Evolutionary conservation across 2,113 vertebrate species (phyloP).

Genomic region (Seriola rivoliana): DNA sequence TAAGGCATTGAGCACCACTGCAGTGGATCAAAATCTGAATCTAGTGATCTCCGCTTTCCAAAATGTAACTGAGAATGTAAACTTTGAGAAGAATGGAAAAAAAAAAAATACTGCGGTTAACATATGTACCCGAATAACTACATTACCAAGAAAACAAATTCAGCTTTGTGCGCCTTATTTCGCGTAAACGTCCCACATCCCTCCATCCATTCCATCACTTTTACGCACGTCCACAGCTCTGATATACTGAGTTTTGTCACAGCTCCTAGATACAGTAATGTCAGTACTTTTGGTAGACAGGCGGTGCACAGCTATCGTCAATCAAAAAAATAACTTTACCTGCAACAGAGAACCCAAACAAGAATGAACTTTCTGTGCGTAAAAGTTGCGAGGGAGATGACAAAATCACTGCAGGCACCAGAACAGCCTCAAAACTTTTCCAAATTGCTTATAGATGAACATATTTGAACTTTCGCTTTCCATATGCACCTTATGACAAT

Average conservation of each 20-base stretch:
- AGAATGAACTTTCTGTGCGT: conserved; percentile 36
- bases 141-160: neutral
- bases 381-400: conserved; percentile 39
- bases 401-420: neutral
- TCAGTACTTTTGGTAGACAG: neutral
- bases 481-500: neutral
- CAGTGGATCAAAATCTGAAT: conserved; percentile 6
- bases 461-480: neutral
- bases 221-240: conserved; percentile 46
- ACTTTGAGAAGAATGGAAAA: neutral
- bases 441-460: neutral
- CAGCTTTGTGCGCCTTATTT: neutral
- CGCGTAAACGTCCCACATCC: conserved; percentile 11
- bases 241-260: neutral
- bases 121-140: neutral
- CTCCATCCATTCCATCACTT: conserved; percentile 46
- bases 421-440: neutral
- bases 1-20: neutral
- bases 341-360: neutral
- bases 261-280: neutral
- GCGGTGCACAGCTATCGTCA: neutral
- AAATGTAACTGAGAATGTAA: neutral
- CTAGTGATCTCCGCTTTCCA: neutral
- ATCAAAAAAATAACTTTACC: neutral
- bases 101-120: neutral